Conservation (phyloP, 2,113 vertebrate species). For the Pithys albifrons region DNA sequence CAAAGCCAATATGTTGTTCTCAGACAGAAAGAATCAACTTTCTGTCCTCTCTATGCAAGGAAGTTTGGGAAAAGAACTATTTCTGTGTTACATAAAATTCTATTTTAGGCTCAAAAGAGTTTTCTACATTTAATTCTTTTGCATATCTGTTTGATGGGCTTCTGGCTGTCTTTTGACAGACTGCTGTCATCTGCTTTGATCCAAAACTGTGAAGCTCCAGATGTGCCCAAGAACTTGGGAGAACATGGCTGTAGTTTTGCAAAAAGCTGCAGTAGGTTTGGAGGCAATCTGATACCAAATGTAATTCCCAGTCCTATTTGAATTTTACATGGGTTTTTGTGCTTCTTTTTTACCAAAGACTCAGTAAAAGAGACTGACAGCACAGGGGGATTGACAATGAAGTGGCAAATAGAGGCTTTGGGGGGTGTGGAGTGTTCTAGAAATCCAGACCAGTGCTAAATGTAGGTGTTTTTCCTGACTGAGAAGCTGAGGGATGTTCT, state of each 20-base stretch:
- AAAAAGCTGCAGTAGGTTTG: conserved; percentile 31
- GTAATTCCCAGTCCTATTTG: background rate
- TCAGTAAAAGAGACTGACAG: background rate
- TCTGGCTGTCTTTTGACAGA: conserved; percentile 63
- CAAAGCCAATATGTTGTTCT: conserved; percentile 14
- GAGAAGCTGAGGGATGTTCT: background rate
- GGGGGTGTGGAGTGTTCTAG: background rate
- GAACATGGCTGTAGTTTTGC: background rate
- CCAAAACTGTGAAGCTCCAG: conserved; percentile 65
- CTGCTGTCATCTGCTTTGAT: conserved; percentile 66
- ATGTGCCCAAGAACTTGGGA: conserved; percentile 62
- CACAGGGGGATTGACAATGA: background rate
- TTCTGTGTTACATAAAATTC: conserved; percentile 47
- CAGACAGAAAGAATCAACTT: conserved; percentile 42
- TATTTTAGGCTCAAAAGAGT: conserved; percentile 53
- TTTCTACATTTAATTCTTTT: conserved; percentile 51
- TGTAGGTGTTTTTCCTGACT: background rate
- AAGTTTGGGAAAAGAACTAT: conserved; percentile 48
- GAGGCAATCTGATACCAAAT: conserved; percentile 42
- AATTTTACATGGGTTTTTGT: conserved; percentile 16
- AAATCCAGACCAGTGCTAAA: background rate
- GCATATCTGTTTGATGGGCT: conserved; percentile 57
- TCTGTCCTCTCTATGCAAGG: conserved; percentile 36
- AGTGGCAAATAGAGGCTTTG: background rate
- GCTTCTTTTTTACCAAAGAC: background rate